These are phyloP conservation scores for Notamacropus eugenii DNA, from an alignment of 2,797 vertebrate genomes.

Conservation along the genomic window DNA sequence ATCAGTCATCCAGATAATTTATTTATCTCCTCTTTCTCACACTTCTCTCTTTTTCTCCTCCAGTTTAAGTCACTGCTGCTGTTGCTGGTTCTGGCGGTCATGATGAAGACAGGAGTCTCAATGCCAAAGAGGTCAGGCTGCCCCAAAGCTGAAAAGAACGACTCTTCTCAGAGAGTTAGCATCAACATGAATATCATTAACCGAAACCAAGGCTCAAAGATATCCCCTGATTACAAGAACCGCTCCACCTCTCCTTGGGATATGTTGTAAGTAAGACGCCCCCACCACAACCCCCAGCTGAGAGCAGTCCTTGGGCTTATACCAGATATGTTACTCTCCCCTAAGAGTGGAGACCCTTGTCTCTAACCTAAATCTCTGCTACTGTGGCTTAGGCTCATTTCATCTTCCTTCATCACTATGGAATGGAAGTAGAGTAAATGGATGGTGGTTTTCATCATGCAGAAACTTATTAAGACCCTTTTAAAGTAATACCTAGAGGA, in stretches of 20 bases:
- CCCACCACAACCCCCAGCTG: not conserved
- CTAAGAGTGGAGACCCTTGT: not conserved
- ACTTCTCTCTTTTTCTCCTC: slow-evolving; percentile 17
- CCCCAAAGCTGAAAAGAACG: slow-evolving; percentile 43
- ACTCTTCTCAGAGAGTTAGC: slow-evolving; percentile 77
- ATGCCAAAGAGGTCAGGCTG: slow-evolving; percentile 69
- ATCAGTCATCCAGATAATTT: not conserved
- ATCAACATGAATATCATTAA: slow-evolving; percentile 79
- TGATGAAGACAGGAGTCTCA: slow-evolving; percentile 53
- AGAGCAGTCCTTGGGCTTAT: not conserved
- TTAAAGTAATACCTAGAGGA: not conserved
- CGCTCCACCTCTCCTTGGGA: slow-evolving; percentile 85
- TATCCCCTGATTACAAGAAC: slow-evolving; percentile 62
- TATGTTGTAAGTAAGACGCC: slow-evolving; percentile 80
- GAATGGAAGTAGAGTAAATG: slow-evolving; percentile 13
- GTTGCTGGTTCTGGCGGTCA: slow-evolving; percentile 43
- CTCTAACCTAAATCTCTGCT: slow-evolving; percentile 5
- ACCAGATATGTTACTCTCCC: not conserved
- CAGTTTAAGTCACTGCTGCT: slow-evolving; percentile 71
- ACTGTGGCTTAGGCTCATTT: not conserved
- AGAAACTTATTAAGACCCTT: not conserved
- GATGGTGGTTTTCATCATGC: not conserved
- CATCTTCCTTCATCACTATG: slow-evolving; percentile 37
- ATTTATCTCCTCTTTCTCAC: not conserved
- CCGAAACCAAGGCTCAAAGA: not conserved